phyloP scores from a whole-genome alignment of 2,888 invertebrate genomes.

The Agrotis ipsilon region DNA sequence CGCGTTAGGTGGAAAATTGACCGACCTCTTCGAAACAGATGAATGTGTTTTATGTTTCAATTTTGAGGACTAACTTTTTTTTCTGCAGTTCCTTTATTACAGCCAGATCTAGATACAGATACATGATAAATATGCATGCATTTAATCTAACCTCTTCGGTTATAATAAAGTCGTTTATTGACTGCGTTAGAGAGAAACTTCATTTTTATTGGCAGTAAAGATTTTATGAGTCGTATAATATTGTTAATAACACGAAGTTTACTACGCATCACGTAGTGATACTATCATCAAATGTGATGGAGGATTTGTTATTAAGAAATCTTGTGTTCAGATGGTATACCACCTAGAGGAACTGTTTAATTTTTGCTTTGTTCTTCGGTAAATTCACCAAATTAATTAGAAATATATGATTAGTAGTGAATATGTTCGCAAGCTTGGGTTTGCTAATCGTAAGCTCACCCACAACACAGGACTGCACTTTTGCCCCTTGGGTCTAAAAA shows the following conservation, averaged over 20 bases:
- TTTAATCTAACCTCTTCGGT: background rate
- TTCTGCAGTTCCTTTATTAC: background rate
- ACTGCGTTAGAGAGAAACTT: constrained; percentile 22
- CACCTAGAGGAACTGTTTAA: background rate
- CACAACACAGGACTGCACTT: too few relatives aligned
- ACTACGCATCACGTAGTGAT: constrained; percentile 4
- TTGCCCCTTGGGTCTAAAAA: too few relatives aligned
- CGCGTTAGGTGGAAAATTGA: background rate
- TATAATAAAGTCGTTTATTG: constrained; percentile 30
- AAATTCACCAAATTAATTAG: too few relatives aligned
- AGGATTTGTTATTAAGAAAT: background rate
- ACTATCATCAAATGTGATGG: background rate
- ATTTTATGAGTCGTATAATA: constrained; percentile 68
- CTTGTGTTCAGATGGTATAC: background rate
- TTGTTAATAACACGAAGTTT: constrained; percentile 34
- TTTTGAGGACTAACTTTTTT: background rate
- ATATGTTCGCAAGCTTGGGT: background rate
- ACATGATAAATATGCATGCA: constrained; percentile 12
- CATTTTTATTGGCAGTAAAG: constrained; percentile 26
- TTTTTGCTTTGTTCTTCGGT: background rate
- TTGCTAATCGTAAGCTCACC: background rate
- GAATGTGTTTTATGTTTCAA: background rate
- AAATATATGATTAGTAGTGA: background rate
- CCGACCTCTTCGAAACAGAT: background rate
- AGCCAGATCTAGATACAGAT: constrained; percentile 2